Conservation (phyloP, 2,113 vertebrate genomes). For the Protobothrops flavoviridis region DNA sequence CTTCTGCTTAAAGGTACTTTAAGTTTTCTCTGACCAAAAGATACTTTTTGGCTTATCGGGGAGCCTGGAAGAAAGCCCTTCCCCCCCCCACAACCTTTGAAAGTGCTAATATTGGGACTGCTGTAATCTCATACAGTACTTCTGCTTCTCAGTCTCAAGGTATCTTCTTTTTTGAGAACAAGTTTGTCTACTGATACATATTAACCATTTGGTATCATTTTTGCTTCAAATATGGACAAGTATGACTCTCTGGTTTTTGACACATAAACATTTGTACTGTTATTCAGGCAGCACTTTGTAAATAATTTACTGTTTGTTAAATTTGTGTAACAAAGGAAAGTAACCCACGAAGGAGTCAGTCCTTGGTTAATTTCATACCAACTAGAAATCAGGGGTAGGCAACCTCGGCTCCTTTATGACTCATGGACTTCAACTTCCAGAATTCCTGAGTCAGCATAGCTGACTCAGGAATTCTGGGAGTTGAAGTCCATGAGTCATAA, state of each 20-base stretch:
- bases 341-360: background rate
- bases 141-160: background rate
- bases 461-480: no score
- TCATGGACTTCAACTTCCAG: no score
- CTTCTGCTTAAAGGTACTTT: conserved; percentile 38
- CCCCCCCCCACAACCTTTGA: background rate
- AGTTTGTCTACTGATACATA: background rate
- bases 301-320: background rate
- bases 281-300: background rate
- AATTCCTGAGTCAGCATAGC: no score
- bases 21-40: background rate
- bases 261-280: background rate
- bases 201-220: background rate
- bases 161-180: background rate
- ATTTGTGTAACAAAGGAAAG: background rate
- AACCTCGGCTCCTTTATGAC: no score
- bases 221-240: background rate
- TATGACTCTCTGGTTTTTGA: background rate
- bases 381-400: no score
- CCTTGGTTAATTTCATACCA: background rate
- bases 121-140: background rate
- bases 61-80: background rate
- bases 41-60: conserved; percentile 10
- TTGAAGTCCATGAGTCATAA: no score
- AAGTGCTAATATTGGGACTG: background rate